Percentiles rank a stretch among this genome's conserved stretches.
Conservation (phyloP, 2,888 invertebrate genomes). For the Tholera decimalis region DNA sequence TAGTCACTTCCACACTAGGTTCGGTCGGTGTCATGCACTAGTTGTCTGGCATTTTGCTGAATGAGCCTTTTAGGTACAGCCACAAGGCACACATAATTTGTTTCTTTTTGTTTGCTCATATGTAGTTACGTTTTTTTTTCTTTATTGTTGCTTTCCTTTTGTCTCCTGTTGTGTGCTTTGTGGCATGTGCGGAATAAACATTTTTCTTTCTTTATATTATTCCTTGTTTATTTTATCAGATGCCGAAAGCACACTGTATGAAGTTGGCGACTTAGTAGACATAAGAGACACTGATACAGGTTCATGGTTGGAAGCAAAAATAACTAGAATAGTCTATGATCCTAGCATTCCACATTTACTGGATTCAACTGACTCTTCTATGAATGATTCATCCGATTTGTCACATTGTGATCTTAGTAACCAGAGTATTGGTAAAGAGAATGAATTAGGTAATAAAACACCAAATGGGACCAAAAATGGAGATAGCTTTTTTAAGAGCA, state of each 20-base stretch:
- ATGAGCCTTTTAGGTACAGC: too few species aligned
- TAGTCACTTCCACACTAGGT: too few species aligned
- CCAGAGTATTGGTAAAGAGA: slow-evolving; percentile 66
- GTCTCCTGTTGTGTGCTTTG: too few species aligned
- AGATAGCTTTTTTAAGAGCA: slow-evolving; percentile 63
- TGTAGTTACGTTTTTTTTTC: too few species aligned
- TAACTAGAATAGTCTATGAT: slow-evolving; percentile 89
- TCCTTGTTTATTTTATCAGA: slow-evolving; percentile 69
- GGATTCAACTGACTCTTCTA: slow-evolving; percentile 12
- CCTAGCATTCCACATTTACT: slow-evolving; percentile 62
- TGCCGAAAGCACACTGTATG: slow-evolving; percentile 88
- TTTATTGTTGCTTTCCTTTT: too few species aligned
- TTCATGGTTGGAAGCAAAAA: slow-evolving; percentile 94
- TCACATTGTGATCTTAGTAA: slow-evolving; percentile 49
- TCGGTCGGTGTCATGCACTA: too few species aligned
- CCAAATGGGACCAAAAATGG: slow-evolving; percentile 61
- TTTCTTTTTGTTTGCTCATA: too few species aligned
- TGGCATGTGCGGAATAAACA: too few species aligned
- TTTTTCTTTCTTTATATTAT: neutral
- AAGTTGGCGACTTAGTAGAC: slow-evolving; percentile 93
- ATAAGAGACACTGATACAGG: slow-evolving; percentile 92
- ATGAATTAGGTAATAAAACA: slow-evolving; percentile 76
- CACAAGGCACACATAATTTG: too few species aligned
- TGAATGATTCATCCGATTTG: slow-evolving; percentile 11
- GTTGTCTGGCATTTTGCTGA: too few species aligned